Evolutionary conservation across 2,113 vertebrate genomes (phyloP), one percentile per base, ranked within the genome.

Genomic region (Perccottus glenii): DNA sequence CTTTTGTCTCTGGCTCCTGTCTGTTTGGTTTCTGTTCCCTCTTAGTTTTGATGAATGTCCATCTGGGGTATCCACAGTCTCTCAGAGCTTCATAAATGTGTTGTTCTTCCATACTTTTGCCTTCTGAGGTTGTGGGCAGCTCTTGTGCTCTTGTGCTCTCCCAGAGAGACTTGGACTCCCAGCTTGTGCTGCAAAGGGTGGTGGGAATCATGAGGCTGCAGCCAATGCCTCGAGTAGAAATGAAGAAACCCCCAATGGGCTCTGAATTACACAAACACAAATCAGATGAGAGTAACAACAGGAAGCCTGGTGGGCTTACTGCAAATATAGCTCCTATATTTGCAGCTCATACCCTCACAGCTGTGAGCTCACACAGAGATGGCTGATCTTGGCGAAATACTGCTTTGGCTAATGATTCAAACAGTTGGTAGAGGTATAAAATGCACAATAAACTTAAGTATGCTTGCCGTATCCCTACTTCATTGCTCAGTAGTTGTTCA

Each of bases 211-310:
- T 44, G 50, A 55, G 65, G 74, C 71, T 75, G 12, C 46, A 11
- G 6, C 60, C 7, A 35, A 45, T 70, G 70, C 61, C 19, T 60
- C 7, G 46, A 75, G 60, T 66, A 71, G 64, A 75, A 70, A 78
- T 66, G 40, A 79, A 82, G 77, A 62, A n/a, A 56, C 67, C 45
- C 68, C 58, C 33, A 38, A 72, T 57, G 60, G 66, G 70, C 63
- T 76, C 50, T 58, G 60, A 83, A 80, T 74, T 77, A 64, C 56
- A 67, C 57, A 44, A 81, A 77, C 72, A 64, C 69, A 83, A 79
- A 84, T 87, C 60, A 74, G 56, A 81, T 53, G 57, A 71, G 69
- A 59, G 68, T 77, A 55, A 76, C 70, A 69, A 63, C 70, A 16
- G 74, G 8, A 71, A 73, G 43, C 64, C 71, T 0, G 27, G 5